Evolutionary conservation across 2,797 vertebrate species (phyloP), one percentile per base, ranked within the genome.

Genomic region (Pteropus rufus): DNA sequence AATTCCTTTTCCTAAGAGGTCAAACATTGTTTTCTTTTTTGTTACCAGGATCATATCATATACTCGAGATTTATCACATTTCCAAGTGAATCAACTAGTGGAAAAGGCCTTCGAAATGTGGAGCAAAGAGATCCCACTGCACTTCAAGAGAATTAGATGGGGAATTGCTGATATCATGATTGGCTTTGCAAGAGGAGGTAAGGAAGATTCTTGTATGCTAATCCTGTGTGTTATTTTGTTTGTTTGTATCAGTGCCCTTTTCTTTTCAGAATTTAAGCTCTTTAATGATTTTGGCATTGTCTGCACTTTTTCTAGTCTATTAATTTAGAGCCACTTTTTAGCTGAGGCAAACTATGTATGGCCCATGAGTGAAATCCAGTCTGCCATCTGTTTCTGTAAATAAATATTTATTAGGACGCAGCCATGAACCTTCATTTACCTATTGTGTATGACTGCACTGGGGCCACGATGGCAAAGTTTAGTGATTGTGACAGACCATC

Each of bases 151-250:
- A 96, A 10, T 98, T 15, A 0, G 0, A 0, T 0, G 0, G 0
- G 4, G 94, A n/a, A 0, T 0, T 0, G 98, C 99, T 24, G 98
- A 99, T 70, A 99, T 99, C 85, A 54, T 98, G 85, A 98, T 99
- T 54, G 0, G 0, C 90, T 99, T 99, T 93, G 97, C 81, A 34
- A 64, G 52, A 77, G 5, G 91, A 93, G 97, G 99, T 99, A 92
- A 98, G 98, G 36, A 79, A 85, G 34, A 0, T 67, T 26, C 18
- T 88, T 83, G 80, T 81, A 86, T 21, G 16, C 31, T 41, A 23
- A 26, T 41, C 5, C 58, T 21, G n/a, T 58, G 16, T 24, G 10
- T 2, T 36, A 1, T n/a, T 72, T 62, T 86, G 60, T 15, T 80
- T 39, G 1, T 73, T 46, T 58, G 7, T 76, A 15, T 39, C 44